Conservation (phyloP, 2,113 vertebrate genomes). For the Odocoileus virginianus region DNA sequence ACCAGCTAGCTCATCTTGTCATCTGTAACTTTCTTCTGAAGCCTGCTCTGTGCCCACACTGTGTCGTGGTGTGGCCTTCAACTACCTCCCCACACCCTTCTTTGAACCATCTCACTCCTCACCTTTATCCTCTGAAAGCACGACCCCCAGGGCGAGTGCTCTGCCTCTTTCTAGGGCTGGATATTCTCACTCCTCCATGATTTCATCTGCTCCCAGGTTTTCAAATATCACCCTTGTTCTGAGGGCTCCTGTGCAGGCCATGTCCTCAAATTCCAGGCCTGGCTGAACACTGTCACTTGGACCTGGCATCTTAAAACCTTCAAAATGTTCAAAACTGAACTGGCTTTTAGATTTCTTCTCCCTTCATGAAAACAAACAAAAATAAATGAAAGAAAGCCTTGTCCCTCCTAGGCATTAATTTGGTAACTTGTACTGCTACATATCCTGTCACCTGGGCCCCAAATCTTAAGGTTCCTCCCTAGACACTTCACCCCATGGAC, state of each 20-base stretch:
- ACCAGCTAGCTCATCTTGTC: not conserved
- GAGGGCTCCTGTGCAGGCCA: not conserved
- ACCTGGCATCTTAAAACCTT: not conserved
- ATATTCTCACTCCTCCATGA: not conserved
- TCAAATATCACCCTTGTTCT: not conserved
- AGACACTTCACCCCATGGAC: not conserved
- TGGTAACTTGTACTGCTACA: not conserved
- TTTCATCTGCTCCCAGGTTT: not conserved
- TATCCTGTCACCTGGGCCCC: not conserved
- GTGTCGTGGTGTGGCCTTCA: rapidly evolving
- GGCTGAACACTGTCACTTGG: not conserved
- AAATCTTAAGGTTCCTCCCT: not conserved
- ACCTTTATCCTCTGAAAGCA: not conserved
- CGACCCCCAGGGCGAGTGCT: not conserved
- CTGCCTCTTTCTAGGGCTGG: not conserved
- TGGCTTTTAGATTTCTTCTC: not conserved
- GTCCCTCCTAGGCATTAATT: not conserved
- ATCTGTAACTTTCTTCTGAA: not conserved
- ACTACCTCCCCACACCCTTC: not conserved
- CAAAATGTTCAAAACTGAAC: not conserved
- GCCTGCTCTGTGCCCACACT: not conserved
- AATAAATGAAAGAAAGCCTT: not conserved
- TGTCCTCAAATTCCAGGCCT: not conserved
- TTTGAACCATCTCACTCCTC: not conserved
- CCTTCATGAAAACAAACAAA: not conserved